These are phyloP conservation scores for Rhopalosiphum padi DNA, from an alignment of 1,140 invertebrate species.

Conservation along the genomic window DNA sequence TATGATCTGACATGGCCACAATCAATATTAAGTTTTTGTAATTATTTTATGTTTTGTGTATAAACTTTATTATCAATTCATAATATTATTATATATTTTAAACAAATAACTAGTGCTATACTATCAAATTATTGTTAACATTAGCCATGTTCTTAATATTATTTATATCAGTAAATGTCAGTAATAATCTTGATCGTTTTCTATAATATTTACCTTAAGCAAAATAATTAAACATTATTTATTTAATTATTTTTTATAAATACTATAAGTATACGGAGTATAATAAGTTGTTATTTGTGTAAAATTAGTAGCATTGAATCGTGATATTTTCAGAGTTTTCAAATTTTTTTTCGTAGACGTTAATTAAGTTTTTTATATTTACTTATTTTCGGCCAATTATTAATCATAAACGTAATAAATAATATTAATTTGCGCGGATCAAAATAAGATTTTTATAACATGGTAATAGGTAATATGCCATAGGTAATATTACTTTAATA, in stretches of 20 bases:
- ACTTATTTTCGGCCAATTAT: background rate
- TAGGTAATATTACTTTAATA: too few relatives aligned
- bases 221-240: background rate
- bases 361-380: background rate
- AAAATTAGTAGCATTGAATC: background rate
- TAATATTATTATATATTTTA: background rate
- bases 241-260: background rate
- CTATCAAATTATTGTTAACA: background rate
- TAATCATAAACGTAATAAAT: background rate
- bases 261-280: background rate
- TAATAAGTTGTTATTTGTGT: background rate
- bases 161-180: background rate
- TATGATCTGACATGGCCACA: too few relatives aligned
- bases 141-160: background rate
- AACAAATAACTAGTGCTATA: background rate
- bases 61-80: background rate
- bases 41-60: background rate
- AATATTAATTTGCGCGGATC: background rate
- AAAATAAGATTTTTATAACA: background rate
- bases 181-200: background rate
- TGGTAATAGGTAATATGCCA: background rate
- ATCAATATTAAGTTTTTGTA: background rate
- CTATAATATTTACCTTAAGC: background rate
- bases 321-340: background rate
- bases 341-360: background rate